Base-by-base conservation (phyloP, 23 tunicate genomes). In the Ciona savignyi region DNA sequence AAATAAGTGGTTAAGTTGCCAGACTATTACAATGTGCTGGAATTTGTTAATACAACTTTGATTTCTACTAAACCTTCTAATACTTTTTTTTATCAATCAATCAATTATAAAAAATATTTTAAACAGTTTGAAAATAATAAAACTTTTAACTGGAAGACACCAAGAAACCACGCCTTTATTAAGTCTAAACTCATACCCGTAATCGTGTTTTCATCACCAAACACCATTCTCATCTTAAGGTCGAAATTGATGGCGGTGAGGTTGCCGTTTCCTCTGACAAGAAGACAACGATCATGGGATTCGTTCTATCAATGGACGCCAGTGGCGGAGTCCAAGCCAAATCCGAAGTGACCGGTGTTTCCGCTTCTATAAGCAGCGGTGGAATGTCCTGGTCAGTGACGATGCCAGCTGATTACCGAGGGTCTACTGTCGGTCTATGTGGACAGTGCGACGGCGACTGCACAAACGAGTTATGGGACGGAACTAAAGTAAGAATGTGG, bases 351-450 rank as follows among this genome's bases (percentile, higher is more conserved):
- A 83, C 74, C 33, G 85, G 77, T 11, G 78, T 90, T 4, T 21
- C 63, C 0, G 63, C 74, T 1, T 56, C 76, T 19, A 31, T 90
- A 22, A 63, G 73, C 0, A 51, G 68, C 3, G 78, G 34, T 30
- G 97, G 97, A 2, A 81, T 81, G 33, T 29, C 80, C 4, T 93
- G 98, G 98, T 86, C 98, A 26, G 85, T 82, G 9, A 35, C 51
- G 4, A 89, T 82, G 25, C 89, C 94, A 33, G 32, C 77, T 4
- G 25, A 29, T 1, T 93, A 93, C 65, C 35, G 75, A 65, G 78
- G 79, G 20, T 66, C 73, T 28, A 84, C 85, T 0, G 63, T 60
- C 3, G 99, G 99, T 63, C 74, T 88, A 3, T 95, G 99, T 70
- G 99, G 99, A 27, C 29, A 73, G 49, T 95, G 95, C 65, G 90